These are phyloP conservation scores for Bovichtus diacanthus DNA, from an alignment of 2,797 vertebrate genomes.

Conservation along the genomic window DNA sequence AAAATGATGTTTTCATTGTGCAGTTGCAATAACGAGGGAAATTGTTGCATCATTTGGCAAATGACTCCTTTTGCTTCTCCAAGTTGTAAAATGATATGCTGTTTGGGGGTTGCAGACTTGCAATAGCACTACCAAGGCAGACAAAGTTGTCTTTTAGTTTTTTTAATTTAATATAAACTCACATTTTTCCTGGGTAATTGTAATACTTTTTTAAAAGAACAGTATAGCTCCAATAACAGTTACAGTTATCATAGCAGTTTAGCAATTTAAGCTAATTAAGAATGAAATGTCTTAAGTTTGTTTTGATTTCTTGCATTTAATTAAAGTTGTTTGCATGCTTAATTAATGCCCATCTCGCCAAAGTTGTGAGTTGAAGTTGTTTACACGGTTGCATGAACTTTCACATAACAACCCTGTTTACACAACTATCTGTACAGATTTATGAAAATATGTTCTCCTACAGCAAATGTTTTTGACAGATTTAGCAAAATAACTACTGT, in stretches of 20 bases:
- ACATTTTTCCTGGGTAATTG: neutral
- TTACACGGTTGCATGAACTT: neutral
- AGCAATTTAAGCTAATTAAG: neutral
- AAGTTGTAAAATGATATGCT: neutral
- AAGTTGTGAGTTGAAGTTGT: neutral
- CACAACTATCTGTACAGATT: neutral
- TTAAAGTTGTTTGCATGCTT: neutral
- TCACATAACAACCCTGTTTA: neutral
- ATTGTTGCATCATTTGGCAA: constrained; percentile 13
- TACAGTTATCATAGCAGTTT: too few species aligned
- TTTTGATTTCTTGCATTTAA: neutral
- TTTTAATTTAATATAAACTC: neutral
- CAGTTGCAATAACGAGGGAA: constrained; percentile 10
- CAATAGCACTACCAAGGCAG: neutral
- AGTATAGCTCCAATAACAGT: neutral
- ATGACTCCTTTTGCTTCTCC: neutral
- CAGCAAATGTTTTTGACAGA: neutral
- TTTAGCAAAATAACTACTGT: neutral
- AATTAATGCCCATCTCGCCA: neutral
- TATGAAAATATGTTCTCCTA: neutral
- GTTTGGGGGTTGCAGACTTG: neutral
- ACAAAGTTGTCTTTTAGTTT: neutral
- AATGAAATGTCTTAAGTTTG: neutral
- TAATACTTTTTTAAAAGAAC: neutral
- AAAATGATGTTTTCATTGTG: neutral